Evolutionary conservation across 2,888 invertebrate species (phyloP).

Genomic region (Litoditis marina): DNA sequence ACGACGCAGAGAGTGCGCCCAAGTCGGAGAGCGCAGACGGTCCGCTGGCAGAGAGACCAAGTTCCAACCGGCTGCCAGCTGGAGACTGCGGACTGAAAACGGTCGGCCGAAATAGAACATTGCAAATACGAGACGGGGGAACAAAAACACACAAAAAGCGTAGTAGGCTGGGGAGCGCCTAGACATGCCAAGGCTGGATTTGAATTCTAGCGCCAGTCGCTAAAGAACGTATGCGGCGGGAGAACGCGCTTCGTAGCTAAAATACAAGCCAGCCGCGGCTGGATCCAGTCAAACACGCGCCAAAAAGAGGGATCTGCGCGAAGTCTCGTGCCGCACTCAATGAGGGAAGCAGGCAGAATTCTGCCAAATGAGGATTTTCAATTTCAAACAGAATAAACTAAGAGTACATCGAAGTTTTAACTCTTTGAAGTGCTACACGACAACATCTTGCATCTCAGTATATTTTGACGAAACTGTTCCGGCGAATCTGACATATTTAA

Average conservation of each 20-base stretch:
- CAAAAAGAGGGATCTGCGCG: not conserved
- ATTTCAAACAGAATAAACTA: too few relatives aligned
- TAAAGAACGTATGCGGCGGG: constrained; percentile 15
- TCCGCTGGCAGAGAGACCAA: not conserved
- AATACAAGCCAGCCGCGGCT: too few relatives aligned
- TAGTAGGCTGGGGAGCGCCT: constrained; percentile 3
- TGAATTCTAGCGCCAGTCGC: constrained; percentile 6
- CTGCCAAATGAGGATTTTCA: too few relatives aligned
- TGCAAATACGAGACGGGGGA: constrained; percentile 6
- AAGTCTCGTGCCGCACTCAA: not conserved
- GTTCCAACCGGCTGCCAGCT: too few relatives aligned
- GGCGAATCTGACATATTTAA: too few relatives aligned
- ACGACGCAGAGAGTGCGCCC: constrained; percentile 14
- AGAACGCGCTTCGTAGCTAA: constrained; percentile 8
- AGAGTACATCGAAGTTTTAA: too few relatives aligned
- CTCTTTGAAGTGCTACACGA: too few relatives aligned
- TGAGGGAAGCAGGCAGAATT: not conserved
- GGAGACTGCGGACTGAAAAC: constrained; percentile 5
- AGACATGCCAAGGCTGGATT: too few relatives aligned
- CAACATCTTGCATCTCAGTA: too few relatives aligned
- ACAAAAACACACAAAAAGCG: constrained; percentile 15
- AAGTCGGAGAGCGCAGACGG: constrained; percentile 10
- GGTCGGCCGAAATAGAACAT: not conserved
- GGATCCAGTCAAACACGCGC: constrained; percentile 15
- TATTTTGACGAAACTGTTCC: too few relatives aligned